phyloP scores from a whole-genome alignment of 2,888 invertebrate genomes.

The Conus canariensis region DNA sequence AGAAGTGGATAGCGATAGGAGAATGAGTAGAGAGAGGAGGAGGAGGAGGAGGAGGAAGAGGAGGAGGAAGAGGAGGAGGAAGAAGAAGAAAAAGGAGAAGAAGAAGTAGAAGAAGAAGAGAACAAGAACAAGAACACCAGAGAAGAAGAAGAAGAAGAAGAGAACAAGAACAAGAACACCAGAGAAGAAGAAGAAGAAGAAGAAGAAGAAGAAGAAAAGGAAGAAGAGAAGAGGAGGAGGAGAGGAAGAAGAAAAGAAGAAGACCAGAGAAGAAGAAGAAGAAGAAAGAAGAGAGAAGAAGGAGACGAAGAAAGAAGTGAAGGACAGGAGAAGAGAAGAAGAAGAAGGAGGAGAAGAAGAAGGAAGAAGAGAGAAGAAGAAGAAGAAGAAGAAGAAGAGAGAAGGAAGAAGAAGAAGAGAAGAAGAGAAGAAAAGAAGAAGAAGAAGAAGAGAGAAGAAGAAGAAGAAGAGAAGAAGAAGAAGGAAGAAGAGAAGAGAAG shows the following conservation, averaged over 20 bases:
- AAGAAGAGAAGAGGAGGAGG: too few relatives aligned
- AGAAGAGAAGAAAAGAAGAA: neutral
- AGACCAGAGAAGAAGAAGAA: neutral
- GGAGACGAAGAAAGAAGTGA: neutral
- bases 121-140: neutral
- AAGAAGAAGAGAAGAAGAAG: neutral
- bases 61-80: neutral
- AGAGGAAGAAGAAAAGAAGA: neutral
- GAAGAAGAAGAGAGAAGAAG: neutral
- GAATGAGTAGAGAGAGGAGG: neutral
- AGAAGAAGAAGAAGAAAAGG: neutral
- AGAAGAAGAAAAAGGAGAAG: neutral
- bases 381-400: neutral
- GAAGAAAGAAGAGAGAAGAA: neutral
- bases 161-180: neutral
- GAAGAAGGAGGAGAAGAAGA: neutral
- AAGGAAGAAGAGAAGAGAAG: neutral
- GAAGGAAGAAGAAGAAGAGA: neutral
- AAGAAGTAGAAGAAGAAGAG: too few relatives aligned
- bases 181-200: neutral
- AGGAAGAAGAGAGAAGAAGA: neutral
- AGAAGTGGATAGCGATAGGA: neutral
- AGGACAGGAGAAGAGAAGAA: neutral
- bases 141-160: neutral
- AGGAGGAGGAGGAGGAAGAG: neutral